These are phyloP conservation scores for Hydrozoanthus gracilis DNA, from an alignment of 92 coral and sea anemone genomes.

Conservation along the genomic window DNA sequence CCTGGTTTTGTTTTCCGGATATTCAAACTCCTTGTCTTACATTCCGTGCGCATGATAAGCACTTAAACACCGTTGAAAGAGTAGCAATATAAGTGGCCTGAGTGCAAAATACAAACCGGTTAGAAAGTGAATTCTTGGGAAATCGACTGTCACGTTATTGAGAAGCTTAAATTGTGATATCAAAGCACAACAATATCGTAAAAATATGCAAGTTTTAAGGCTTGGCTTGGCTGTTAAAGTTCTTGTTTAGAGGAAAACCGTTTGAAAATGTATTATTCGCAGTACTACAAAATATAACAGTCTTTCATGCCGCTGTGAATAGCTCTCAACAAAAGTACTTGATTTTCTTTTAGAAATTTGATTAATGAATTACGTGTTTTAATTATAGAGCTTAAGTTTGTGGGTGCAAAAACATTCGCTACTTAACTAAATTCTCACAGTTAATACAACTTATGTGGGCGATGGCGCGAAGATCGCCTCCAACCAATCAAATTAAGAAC, in stretches of 20 bases:
- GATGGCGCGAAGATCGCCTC: no score
- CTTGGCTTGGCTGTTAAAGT: neutral
- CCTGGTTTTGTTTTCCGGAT: neutral
- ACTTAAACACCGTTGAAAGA: constrained; percentile 35
- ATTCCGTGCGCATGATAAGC: constrained; percentile 18
- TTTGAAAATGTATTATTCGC: no score
- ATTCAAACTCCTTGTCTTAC: constrained; percentile 15
- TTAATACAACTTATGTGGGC: no score
- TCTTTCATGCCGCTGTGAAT: neutral
- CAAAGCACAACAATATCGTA: neutral
- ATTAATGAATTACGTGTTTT: neutral
- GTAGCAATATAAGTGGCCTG: constrained; percentile 14
- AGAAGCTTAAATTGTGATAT: neutral
- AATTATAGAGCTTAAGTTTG: no score
- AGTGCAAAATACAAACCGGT: constrained; percentile 3
- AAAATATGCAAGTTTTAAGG: neutral
- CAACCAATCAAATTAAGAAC: no score
- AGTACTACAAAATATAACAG: neutral
- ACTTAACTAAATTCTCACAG: no score
- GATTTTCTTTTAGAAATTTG: neutral
- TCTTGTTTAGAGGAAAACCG: neutral
- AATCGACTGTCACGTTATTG: constrained; percentile 2
- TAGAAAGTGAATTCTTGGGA: constrained; percentile 22
- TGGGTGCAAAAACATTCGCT: no score
- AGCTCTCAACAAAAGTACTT: neutral